These are phyloP conservation scores for Branchellion lobata DNA, from an alignment of 2,888 invertebrate genomes.

Conservation along the genomic window DNA sequence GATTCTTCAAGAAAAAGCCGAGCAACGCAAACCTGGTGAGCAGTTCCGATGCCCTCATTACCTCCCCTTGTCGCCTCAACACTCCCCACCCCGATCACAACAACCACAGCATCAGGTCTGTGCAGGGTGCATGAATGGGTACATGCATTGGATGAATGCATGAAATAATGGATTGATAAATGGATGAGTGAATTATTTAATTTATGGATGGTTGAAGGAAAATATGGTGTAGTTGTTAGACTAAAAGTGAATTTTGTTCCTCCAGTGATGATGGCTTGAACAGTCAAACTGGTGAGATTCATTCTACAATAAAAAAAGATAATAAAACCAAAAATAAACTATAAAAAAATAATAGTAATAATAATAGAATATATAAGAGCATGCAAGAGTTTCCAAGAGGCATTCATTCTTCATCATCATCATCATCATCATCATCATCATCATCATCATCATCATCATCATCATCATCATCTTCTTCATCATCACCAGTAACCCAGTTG, in stretches of 20 bases:
- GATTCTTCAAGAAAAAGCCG: slow-evolving; percentile 54
- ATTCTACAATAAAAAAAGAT: too few relatives aligned
- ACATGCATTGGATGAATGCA: slow-evolving; percentile 42
- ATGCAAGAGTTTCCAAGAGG: too few relatives aligned
- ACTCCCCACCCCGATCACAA: slow-evolving; percentile 45
- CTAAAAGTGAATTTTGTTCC: too few relatives aligned
- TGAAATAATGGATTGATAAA: too few relatives aligned
- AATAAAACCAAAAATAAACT: too few relatives aligned
- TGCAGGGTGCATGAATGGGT: slow-evolving; percentile 49
- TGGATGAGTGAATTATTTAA: too few relatives aligned
- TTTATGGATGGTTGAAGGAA: too few relatives aligned
- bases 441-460: slow-evolving; percentile 1
- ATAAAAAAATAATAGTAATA: too few relatives aligned
- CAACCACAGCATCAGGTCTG: slow-evolving; percentile 58
- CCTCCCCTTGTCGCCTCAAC: slow-evolving; percentile 42
- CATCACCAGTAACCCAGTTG: slow-evolving; percentile 48
- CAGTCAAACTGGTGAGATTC: background rate
- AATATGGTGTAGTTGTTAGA: too few relatives aligned
- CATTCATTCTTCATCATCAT: slow-evolving; percentile 12
- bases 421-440: slow-evolving; percentile 19
- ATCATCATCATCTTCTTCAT: background rate
- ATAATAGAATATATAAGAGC: too few relatives aligned
- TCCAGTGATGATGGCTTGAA: background rate
- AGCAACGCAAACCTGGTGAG: slow-evolving; percentile 55
- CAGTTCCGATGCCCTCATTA: slow-evolving; percentile 58